phyloP scores from a whole-genome alignment of 2,797 vertebrate genomes.

The Vultur gryphus region DNA sequence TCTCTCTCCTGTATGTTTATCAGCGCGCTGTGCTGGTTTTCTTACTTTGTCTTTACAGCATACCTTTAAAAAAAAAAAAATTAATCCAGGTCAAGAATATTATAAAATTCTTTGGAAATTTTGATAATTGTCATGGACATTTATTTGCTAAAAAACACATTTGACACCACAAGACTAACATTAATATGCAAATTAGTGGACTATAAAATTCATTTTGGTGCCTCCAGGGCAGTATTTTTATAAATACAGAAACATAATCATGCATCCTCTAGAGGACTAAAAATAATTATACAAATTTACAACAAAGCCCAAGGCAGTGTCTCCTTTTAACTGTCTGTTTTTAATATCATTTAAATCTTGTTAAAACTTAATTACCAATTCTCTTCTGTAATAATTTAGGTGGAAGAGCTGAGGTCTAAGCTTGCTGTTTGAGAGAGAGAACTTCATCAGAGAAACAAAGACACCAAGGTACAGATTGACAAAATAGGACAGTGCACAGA shows the following conservation, averaged over 20 bases:
- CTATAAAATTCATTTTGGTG: conserved; percentile 77
- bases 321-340: conserved; percentile 80
- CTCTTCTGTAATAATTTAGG: conserved; percentile 79
- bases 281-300: conserved; percentile 83
- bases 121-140: conserved; percentile 53
- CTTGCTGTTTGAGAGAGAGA: conserved; percentile 85
- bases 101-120: neutral
- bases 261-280: conserved; percentile 77
- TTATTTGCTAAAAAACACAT: conserved; percentile 60
- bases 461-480: conserved; percentile 75
- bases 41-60: neutral
- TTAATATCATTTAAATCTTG: conserved; percentile 83
- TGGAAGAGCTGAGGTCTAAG: conserved; percentile 89
- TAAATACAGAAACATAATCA: conserved; percentile 84
- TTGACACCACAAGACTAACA: conserved; percentile 62
- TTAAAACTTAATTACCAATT: conserved; percentile 84
- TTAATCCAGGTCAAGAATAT: neutral
- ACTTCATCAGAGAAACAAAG: conserved; percentile 85
- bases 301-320: conserved; percentile 80
- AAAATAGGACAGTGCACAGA: conserved; percentile 78
- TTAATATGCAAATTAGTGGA: conserved; percentile 77
- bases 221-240: conserved; percentile 79
- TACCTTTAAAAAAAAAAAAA: neutral
- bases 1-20: neutral
- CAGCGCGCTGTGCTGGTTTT: neutral